Evolutionary conservation across 2,888 invertebrate genomes (phyloP).

Genomic region (Chymomyza amoena): DNA sequence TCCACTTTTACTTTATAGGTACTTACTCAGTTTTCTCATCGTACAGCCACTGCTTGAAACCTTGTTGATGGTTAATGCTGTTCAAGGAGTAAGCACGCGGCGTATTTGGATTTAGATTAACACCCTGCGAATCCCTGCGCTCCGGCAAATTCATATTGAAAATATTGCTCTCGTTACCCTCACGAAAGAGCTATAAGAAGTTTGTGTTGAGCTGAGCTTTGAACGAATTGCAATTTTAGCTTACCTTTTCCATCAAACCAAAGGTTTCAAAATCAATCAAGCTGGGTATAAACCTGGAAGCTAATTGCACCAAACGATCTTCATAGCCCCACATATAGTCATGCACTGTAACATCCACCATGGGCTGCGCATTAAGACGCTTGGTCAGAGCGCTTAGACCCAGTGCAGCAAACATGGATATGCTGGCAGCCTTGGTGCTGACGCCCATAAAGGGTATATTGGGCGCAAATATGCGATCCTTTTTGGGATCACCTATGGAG

Average conservation of each 20-base stretch:
- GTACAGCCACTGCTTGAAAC: conserved; percentile 85
- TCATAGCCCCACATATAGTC: conserved; percentile 91
- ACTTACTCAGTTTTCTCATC: conserved; percentile 67
- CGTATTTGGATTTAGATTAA: conserved; percentile 56
- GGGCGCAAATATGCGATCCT: conserved; percentile 82
- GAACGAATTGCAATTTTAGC: conserved; percentile 58
- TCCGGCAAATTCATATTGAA: conserved; percentile 81
- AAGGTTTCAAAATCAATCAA: conserved; percentile 90
- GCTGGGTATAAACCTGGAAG: conserved; percentile 85
- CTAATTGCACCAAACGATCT: conserved; percentile 85
- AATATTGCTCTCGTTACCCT: conserved; percentile 80
- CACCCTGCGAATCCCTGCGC: conserved; percentile 61
- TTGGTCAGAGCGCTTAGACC: conserved; percentile 82
- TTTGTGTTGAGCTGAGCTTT: neutral
- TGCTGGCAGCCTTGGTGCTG: conserved; percentile 69
- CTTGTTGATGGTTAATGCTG: conserved; percentile 83
- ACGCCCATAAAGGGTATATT: conserved; percentile 85
- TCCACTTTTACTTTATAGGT: neutral
- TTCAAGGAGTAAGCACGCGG: conserved; percentile 81
- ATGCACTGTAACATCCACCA: conserved; percentile 82
- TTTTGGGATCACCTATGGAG: conserved; percentile 84
- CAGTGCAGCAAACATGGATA: conserved; percentile 80
- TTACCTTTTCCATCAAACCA: conserved; percentile 89
- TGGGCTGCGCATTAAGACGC: conserved; percentile 81
- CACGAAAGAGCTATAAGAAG: conserved; percentile 82